Percentiles rank a stretch among this genome's conserved stretches.
phyloP scores from a whole-genome alignment of 2,888 invertebrate genomes.

The Tipula vernalis region DNA sequence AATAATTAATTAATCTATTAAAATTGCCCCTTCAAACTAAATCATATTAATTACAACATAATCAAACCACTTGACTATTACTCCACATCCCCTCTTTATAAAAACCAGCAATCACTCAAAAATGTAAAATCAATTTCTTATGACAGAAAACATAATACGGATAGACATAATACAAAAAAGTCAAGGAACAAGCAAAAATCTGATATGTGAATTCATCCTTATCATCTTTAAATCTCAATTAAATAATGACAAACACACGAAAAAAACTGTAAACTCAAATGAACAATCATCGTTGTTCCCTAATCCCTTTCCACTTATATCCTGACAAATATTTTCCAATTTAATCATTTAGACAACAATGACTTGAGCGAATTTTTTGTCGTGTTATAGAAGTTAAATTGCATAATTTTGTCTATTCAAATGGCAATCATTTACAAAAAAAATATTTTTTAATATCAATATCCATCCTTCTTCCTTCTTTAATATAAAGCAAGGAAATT shows the following conservation, averaged over 20 bases:
- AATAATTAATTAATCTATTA: not conserved
- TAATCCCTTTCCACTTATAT: not conserved
- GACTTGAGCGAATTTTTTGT: not conserved
- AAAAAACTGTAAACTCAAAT: not conserved
- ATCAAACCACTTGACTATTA: not conserved
- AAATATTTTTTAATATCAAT: not conserved
- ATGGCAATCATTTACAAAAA: not conserved
- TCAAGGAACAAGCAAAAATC: not conserved
- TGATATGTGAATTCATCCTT: not conserved
- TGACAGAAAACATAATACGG: not conserved
- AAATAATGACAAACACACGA: not conserved
- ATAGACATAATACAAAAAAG: not conserved
- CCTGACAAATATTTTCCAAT: not conserved
- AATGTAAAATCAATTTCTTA: not conserved
- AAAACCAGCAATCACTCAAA: not conserved
- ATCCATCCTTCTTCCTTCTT: not conserved
- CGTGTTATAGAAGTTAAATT: not conserved
- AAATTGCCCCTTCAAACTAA: not conserved
- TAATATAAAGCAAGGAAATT: not conserved
- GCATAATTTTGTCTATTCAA: not conserved
- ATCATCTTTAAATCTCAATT: slow-evolving; percentile 4
- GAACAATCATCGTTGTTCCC: not conserved
- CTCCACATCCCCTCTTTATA: not conserved
- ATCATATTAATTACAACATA: not conserved
- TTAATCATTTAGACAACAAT: not conserved